Evolutionary conservation across 2,113 vertebrate species (phyloP).

Genomic region (Takifugu flavidus): DNA sequence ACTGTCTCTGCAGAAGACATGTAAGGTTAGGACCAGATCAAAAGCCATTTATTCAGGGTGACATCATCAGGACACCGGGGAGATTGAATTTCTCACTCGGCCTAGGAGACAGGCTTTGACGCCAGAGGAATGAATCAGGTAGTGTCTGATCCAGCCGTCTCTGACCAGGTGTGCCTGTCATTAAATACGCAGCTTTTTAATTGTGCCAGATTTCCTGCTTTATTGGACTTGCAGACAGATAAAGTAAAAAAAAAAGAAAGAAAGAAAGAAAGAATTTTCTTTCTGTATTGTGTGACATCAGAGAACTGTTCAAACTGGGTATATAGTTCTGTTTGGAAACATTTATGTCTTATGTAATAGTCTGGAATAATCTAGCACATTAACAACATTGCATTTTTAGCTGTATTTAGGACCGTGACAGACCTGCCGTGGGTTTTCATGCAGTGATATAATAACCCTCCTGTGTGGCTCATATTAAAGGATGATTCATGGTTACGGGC

Average conservation of each 20-base stretch:
- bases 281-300: too few species aligned
- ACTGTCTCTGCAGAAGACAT: constrained; percentile 40
- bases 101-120: constrained; percentile 60
- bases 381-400: too few species aligned
- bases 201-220: constrained; percentile 50
- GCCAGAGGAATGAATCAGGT: constrained; percentile 62
- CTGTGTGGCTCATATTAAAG: constrained; percentile 12
- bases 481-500: constrained; percentile 11
- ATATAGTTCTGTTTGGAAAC: too few species aligned
- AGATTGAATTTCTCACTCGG: constrained; percentile 58
- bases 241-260: background rate
- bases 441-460: constrained; percentile 2
- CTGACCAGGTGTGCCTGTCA: constrained; percentile 69
- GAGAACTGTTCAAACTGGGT: too few species aligned
- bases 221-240: constrained; percentile 31
- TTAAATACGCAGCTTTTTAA: constrained; percentile 61
- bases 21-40: constrained; percentile 57
- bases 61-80: constrained; percentile 44
- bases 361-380: too few species aligned
- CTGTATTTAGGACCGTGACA: background rate
- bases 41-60: constrained; percentile 43
- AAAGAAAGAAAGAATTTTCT: background rate
- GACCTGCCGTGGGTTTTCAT: background rate
- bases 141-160: constrained; percentile 42
- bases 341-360: too few species aligned